A percentile compares a stretch with the other conserved stretches of the same genome.
Conservation (phyloP, 2,113 vertebrate genomes). For the Boulengerochromis microlepis region DNA sequence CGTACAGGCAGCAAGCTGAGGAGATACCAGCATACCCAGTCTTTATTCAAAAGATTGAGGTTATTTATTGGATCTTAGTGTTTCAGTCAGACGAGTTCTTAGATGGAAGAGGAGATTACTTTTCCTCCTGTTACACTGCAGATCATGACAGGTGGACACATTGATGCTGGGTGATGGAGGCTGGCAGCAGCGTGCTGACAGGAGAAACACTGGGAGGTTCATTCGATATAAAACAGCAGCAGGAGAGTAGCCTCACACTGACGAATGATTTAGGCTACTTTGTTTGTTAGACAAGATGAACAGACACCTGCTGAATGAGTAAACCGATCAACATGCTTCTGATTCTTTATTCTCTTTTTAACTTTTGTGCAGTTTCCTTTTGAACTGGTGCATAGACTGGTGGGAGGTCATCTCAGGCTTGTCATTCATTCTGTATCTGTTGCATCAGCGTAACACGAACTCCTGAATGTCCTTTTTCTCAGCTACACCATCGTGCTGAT, state of each 20-base stretch:
- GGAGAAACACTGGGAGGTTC: neutral
- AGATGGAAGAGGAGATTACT: neutral
- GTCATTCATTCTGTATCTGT: neutral
- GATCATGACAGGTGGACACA: neutral
- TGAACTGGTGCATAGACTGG: neutral
- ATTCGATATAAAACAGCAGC: neutral
- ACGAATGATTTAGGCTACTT: neutral
- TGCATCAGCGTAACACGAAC: neutral
- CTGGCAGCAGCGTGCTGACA: neutral
- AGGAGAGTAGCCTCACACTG: neutral
- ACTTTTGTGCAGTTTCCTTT: neutral
- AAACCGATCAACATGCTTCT: neutral
- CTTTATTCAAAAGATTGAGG: neutral
- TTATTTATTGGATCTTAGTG: neutral
- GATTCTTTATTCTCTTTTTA: neutral
- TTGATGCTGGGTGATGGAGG: neutral
- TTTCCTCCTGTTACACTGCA: neutral
- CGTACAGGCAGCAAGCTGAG: neutral
- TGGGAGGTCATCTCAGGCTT: neutral
- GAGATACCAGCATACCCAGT: neutral
- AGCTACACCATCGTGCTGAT: constrained; percentile 97
- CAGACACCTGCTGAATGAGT: neutral
- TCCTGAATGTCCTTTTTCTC: neutral
- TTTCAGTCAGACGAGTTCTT: neutral
- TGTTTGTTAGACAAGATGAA: neutral